These are phyloP conservation scores for Oreochromis grahami DNA, from an alignment of 2,797 vertebrate genomes.

Conservation along the genomic window DNA sequence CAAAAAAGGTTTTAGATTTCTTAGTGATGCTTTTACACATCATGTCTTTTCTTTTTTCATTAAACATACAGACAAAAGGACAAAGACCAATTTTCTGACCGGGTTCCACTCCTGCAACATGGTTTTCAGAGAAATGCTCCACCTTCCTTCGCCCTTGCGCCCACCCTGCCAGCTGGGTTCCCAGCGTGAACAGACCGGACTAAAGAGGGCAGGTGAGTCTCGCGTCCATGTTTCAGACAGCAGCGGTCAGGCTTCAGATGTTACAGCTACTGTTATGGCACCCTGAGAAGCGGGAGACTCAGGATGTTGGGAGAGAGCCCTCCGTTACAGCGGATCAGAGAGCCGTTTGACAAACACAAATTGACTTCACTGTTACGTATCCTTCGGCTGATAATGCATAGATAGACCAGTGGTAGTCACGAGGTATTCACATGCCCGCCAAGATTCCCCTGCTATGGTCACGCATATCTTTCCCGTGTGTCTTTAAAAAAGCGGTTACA, in stretches of 20 bases:
- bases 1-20: constrained; percentile 32
- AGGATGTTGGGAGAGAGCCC: constrained; percentile 53
- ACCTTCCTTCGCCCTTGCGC: background rate
- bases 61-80: constrained; percentile 68
- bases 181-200: background rate
- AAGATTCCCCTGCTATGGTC: constrained; percentile 24
- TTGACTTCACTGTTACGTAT: constrained; percentile 24
- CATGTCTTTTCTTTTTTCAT: constrained; percentile 41
- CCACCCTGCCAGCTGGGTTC: background rate
- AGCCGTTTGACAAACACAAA: constrained; percentile 15
- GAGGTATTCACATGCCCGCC: constrained; percentile 68
- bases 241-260: constrained; percentile 38
- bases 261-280: constrained; percentile 71
- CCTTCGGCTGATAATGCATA: constrained; percentile 74
- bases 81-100: constrained; percentile 41
- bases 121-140: constrained; percentile 15
- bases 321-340: constrained; percentile 27
- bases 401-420: constrained; percentile 73
- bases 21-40: constrained; percentile 59
- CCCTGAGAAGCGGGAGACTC: constrained; percentile 75
- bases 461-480: constrained; percentile 12
- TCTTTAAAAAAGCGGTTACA: constrained; percentile 29
- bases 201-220: constrained; percentile 15
- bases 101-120: constrained; percentile 45
- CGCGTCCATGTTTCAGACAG: constrained; percentile 36